Conservation (phyloP, 2,888 invertebrate genomes). For the Opisthograptis luteolata region DNA sequence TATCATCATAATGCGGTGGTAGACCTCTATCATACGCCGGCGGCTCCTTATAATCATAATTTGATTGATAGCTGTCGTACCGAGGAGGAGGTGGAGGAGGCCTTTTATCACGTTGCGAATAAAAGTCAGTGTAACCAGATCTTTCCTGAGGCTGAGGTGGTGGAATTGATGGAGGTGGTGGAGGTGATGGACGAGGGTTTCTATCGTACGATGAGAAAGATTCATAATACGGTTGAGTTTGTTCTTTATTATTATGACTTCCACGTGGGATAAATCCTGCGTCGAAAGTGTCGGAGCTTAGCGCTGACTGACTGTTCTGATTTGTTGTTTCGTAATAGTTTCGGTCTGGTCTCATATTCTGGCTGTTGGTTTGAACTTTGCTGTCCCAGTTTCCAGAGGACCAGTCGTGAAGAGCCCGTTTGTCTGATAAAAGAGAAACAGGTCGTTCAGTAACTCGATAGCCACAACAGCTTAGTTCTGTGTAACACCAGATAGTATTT, state of each 20-base stretch:
- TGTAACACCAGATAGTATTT: no score
- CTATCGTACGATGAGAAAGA: conserved; percentile 3
- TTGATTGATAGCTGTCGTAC: not conserved
- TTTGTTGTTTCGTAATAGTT: conserved; percentile 1
- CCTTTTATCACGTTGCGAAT: not conserved
- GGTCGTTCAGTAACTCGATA: conserved; percentile 19
- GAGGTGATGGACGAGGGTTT: conserved; percentile 3
- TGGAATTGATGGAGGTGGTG: no score
- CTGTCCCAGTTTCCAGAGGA: conserved; percentile 12
- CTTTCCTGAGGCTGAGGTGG: conserved; percentile 3
- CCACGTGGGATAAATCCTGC: not conserved
- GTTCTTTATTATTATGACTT: no score
- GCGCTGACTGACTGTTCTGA: not conserved
- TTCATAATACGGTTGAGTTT: not conserved
- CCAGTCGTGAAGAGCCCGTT: conserved; percentile 32
- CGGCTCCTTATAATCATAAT: conserved; percentile 4
- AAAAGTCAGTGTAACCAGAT: not conserved
- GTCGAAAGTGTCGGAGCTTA: not conserved
- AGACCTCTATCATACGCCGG: no score
- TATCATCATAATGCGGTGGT: conserved; percentile 19
- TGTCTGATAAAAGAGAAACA: conserved; percentile 45
- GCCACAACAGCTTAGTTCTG: no score
- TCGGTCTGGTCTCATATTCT: not conserved
- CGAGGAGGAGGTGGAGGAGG: conserved; percentile 7
- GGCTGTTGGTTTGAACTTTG: conserved; percentile 4